Evolutionary conservation across 2,797 vertebrate species (phyloP), one percentile per base, ranked within the genome.

Genomic region (Lepus townsendii): DNA sequence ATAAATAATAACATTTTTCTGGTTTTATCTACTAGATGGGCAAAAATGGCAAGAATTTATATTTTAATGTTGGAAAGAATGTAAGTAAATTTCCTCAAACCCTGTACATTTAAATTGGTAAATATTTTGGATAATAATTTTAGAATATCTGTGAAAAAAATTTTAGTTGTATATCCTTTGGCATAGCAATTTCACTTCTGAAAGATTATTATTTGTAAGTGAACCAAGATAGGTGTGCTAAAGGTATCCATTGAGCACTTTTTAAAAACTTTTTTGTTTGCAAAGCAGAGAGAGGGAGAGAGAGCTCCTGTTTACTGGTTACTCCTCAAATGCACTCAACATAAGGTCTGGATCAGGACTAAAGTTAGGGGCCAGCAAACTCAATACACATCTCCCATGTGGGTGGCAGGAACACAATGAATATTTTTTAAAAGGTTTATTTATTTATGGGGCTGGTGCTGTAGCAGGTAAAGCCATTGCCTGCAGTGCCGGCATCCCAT

Each of bases 101-200:
- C 3, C n/a, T 71, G 0, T 71, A n/a, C 60, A 20, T 73, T 20
- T 83, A 83, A 71, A 82, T 57, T 22, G 8, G 10, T 77, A 72
- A 47, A n/a, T 92, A 92, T 62, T 89, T 69, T 83, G 57, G 76
- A 92, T 76, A 57, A 83, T 94, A 87, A 94, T 50, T 83, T 90
- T 50, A 88, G 68, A 86, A 12, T 69, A 75, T 87, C 69, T 68
- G 38, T 85, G 75, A 91, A 82, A 95, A 47, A 62, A 1, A 68
- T 68, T 83, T 12, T 63, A 76, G 60, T 72, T 76, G 26, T 26
- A 30, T 72, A 62, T 30, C 14, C 19, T 77, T 82, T 77, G 68
- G 60, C 16, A 4, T 62, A 78, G 69, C 54, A 76, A 66, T 83
- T 87, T 90, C 32, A 72, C 57, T 83, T 92, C 22, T 86, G 47